A percentile compares a stretch with the other conserved stretches of the same genome.
Evolutionary conservation across 2,888 invertebrate genomes (phyloP).

Genomic region (Macroteleia sp.): DNA sequence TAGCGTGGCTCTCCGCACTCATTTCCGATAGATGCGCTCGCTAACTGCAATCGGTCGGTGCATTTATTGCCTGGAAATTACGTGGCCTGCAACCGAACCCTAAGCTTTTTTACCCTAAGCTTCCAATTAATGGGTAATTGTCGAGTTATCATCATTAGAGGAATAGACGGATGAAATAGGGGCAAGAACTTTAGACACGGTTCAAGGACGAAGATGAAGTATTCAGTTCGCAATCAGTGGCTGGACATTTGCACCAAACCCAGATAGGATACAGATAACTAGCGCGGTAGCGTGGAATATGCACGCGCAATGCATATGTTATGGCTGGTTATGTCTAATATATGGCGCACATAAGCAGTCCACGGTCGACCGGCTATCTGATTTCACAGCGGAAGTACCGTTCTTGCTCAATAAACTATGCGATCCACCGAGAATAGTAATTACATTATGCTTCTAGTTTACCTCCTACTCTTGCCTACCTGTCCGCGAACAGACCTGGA

Average conservation of each 20-base stretch:
- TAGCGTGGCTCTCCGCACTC: constrained; percentile 66
- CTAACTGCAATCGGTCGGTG: constrained; percentile 38
- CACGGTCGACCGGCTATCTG: constrained; percentile 66
- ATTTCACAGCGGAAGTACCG: constrained; percentile 73
- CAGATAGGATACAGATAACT: constrained; percentile 41
- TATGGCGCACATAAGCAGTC: constrained; percentile 54
- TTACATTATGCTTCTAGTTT: constrained; percentile 47
- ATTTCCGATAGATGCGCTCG: constrained; percentile 60
- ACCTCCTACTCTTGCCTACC: constrained; percentile 21
- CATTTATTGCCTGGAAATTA: constrained; percentile 42
- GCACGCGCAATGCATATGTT: constrained; percentile 63
- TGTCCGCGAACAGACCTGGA: constrained; percentile 28
- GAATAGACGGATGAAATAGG: background rate
- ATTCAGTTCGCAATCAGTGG: constrained; percentile 69
- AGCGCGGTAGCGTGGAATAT: constrained; percentile 51
- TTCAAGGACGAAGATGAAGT: constrained; percentile 50
- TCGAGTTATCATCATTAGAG: constrained; percentile 18
- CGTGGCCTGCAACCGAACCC: constrained; percentile 13
- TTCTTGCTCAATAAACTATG: constrained; percentile 74
- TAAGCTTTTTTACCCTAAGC: constrained; percentile 18
- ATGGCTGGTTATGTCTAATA: constrained; percentile 55
- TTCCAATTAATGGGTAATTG: constrained; percentile 44
- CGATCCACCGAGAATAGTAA: constrained; percentile 72
- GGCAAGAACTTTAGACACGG: background rate
- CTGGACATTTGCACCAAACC: constrained; percentile 28